These are phyloP conservation scores for Pseudomyrmex dendroicus DNA, from an alignment of 1,140 invertebrate species.

Conservation along the genomic window DNA sequence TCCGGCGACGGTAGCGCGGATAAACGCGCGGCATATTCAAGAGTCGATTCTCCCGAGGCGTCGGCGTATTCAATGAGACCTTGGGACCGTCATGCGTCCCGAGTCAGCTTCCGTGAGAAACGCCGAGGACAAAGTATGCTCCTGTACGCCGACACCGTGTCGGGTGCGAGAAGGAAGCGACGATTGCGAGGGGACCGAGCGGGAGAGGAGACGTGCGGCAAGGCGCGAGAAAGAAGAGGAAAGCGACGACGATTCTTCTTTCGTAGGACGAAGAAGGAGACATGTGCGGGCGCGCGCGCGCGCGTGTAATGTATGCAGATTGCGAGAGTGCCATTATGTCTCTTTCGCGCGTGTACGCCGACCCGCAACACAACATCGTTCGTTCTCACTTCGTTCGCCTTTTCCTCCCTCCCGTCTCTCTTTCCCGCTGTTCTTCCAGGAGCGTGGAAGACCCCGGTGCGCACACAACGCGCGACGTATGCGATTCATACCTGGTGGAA, in stretches of 20 bases:
- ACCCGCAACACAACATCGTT: slow-evolving; percentile 37
- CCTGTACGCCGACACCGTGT: slow-evolving; percentile 22
- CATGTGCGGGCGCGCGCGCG: slow-evolving; percentile 30
- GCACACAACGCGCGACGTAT: background rate
- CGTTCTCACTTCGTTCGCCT: slow-evolving; percentile 40
- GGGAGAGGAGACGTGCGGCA: slow-evolving; percentile 11
- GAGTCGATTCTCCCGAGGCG: slow-evolving; percentile 53
- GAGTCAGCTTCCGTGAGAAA: slow-evolving; percentile 82
- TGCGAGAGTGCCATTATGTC: slow-evolving; percentile 81
- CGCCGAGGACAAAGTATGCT: slow-evolving; percentile 72
- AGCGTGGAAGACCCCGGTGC: slow-evolving; percentile 10
- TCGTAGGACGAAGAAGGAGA: slow-evolving; percentile 11
- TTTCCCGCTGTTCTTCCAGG: background rate
- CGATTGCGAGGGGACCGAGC: too few species aligned
- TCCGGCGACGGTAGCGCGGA: slow-evolving; percentile 51
- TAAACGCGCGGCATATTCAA: slow-evolving; percentile 38
- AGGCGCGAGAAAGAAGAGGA: slow-evolving; percentile 42
- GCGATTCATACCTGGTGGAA: slow-evolving; percentile 69
- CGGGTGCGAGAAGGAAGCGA: slow-evolving; percentile 10
- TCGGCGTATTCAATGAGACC: slow-evolving; percentile 72
- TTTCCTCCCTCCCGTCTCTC: slow-evolving; percentile 8
- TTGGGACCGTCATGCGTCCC: slow-evolving; percentile 75
- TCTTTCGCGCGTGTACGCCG: slow-evolving; percentile 73
- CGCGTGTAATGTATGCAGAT: slow-evolving; percentile 83
- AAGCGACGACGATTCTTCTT: slow-evolving; percentile 31